phyloP scores from a whole-genome alignment of 2,797 vertebrate genomes.

The Lophius americanus region DNA sequence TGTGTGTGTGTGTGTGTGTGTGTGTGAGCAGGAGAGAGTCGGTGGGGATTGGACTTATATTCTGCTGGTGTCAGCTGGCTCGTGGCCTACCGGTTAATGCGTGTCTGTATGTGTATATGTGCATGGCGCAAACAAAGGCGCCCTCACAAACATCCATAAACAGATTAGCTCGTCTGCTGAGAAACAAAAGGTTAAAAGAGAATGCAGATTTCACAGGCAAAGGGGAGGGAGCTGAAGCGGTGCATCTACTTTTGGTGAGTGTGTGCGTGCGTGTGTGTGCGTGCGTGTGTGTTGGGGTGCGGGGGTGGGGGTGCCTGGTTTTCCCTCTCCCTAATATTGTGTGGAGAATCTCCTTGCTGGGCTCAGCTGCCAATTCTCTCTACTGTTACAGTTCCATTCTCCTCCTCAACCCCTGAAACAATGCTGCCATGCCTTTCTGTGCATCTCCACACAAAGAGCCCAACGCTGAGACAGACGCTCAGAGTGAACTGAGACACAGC shows the following conservation, averaged over 20 bases:
- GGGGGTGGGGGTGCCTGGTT: constrained; percentile 59
- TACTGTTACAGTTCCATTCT: constrained; percentile 77
- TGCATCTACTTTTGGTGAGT: constrained; percentile 30
- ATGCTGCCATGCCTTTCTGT: constrained; percentile 62
- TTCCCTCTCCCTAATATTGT: constrained; percentile 76
- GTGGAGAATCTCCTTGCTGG: constrained; percentile 78
- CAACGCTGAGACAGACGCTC: constrained; percentile 72
- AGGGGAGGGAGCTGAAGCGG: constrained; percentile 48
- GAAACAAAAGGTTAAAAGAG: constrained; percentile 81
- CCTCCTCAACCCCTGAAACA: constrained; percentile 74
- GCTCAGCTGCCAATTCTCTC: constrained; percentile 76
- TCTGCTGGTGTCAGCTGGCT: constrained; percentile 80
- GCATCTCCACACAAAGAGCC: constrained; percentile 76
- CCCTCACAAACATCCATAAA: constrained; percentile 75
- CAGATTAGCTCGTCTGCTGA: constrained; percentile 78
- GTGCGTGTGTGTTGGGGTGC: constrained; percentile 17
- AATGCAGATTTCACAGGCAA: constrained; percentile 81
- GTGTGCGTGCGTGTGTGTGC: constrained; percentile 14
- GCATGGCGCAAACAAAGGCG: constrained; percentile 70
- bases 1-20: too few species aligned
- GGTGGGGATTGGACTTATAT: constrained; percentile 70
- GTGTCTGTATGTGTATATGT: constrained; percentile 44
- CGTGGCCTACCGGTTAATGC: constrained; percentile 76
- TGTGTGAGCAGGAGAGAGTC: constrained; percentile 39
- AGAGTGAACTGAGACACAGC: constrained; percentile 72